phyloP scores from a whole-genome alignment of 2,113 vertebrate genomes.

The Mormyrus lacerda region DNA sequence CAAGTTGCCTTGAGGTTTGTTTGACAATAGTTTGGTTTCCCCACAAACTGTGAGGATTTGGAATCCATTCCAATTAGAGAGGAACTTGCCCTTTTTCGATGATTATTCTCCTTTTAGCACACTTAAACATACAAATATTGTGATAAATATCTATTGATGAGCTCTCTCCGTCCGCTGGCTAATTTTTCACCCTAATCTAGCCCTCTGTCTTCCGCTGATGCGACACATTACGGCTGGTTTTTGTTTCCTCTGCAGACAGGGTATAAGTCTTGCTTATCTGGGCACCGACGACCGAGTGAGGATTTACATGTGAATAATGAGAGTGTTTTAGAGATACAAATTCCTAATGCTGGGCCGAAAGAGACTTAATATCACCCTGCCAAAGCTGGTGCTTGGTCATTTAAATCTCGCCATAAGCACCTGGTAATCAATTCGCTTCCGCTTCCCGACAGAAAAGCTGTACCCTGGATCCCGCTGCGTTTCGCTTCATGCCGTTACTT shows the following conservation, averaged over 20 bases:
- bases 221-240: slow-evolving; percentile 12
- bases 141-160: slow-evolving; percentile 11
- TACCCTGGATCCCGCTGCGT: background rate
- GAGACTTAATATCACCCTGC: background rate
- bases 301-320: slow-evolving; percentile 21
- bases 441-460: background rate
- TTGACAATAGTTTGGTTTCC: background rate
- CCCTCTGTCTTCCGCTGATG: background rate
- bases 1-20: background rate
- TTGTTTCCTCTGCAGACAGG: background rate
- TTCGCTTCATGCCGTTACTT: background rate
- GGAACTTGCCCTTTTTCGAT: background rate
- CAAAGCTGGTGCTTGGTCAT: background rate
- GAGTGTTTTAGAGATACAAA: slow-evolving; percentile 9
- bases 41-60: background rate
- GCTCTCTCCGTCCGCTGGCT: background rate
- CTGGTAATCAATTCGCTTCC: background rate
- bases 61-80: background rate
- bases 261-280: slow-evolving; percentile 18
- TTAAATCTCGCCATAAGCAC: background rate
- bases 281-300: background rate
- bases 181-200: slow-evolving; percentile 14
- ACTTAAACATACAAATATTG: slow-evolving; percentile 9
- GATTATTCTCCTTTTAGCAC: background rate
- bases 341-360: background rate